A percentile compares a stretch with the other conserved stretches of the same genome.
Conservation (phyloP, 2,888 invertebrate genomes). For the Andrena trimmerana region DNA sequence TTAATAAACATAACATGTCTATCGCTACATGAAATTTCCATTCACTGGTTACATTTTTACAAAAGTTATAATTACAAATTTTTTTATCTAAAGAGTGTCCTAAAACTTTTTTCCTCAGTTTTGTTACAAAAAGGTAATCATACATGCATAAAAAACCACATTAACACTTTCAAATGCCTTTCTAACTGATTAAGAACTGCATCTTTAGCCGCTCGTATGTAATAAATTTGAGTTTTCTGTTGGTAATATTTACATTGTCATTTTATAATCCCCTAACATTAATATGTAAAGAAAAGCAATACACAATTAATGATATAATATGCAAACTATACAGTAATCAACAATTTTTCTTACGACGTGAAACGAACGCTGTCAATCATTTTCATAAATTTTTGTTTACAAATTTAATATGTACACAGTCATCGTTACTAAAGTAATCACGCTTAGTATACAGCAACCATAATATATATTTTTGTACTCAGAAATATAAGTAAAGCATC, state of each 20-base stretch:
- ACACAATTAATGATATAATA: neutral
- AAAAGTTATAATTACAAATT: neutral
- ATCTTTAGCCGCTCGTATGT: neutral
- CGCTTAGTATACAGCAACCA: neutral
- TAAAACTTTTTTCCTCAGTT: neutral
- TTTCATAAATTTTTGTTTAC: neutral
- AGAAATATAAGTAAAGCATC: constrained; percentile 1
- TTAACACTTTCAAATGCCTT: neutral
- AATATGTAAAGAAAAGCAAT: neutral
- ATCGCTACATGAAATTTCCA: neutral
- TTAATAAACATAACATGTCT: constrained; percentile 4
- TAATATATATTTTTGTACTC: neutral
- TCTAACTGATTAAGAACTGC: neutral
- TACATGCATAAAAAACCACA: constrained; percentile 2
- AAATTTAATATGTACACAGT: too few relatives aligned
- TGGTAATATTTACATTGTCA: constrained; percentile 1
- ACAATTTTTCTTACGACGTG: neutral
- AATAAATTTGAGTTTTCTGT: neutral
- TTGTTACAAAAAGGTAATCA: neutral
- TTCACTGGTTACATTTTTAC: constrained; percentile 13
- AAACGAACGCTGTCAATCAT: neutral
- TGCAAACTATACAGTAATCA: neutral
- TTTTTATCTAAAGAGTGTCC: constrained; percentile 9
- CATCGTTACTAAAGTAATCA: neutral
- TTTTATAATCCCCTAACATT: neutral